Evolutionary conservation across 2,797 vertebrate genomes (phyloP).

Genomic region (Squalus acanthias): DNA sequence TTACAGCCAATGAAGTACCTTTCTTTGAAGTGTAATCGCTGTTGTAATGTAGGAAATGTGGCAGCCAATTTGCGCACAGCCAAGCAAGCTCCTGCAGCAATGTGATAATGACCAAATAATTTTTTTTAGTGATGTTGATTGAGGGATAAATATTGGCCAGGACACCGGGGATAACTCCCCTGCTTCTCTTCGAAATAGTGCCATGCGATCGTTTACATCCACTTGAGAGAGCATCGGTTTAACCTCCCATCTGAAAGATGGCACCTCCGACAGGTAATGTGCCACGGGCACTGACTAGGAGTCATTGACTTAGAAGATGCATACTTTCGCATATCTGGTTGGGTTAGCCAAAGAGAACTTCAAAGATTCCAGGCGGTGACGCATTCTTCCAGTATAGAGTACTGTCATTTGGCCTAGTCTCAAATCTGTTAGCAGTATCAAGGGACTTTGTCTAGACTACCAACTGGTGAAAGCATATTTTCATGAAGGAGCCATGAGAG

Average conservation of each 20-base stretch:
- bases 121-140: too few relatives aligned
- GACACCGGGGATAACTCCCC: too few relatives aligned
- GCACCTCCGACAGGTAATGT: neutral
- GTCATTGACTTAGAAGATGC: neutral
- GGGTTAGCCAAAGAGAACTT: neutral
- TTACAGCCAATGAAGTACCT: too few relatives aligned
- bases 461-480: neutral
- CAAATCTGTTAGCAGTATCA: neutral
- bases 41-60: too few relatives aligned
- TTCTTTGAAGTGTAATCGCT: too few relatives aligned
- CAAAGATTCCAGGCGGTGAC: neutral
- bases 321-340: neutral
- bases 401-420: neutral
- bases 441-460: neutral
- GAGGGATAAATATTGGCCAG: too few relatives aligned
- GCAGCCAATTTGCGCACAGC: too few relatives aligned
- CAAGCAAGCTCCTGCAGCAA: too few relatives aligned
- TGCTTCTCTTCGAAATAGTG: neutral
- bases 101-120: too few relatives aligned
- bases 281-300: neutral
- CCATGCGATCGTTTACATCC: neutral
- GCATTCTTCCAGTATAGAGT: neutral
- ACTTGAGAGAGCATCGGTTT: neutral
- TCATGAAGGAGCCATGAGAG: neutral
- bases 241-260: neutral